A percentile compares a stretch with the other conserved stretches of the same genome.
Conservation (phyloP, 2,888 invertebrate genomes). For the Euplexia lucipara region DNA sequence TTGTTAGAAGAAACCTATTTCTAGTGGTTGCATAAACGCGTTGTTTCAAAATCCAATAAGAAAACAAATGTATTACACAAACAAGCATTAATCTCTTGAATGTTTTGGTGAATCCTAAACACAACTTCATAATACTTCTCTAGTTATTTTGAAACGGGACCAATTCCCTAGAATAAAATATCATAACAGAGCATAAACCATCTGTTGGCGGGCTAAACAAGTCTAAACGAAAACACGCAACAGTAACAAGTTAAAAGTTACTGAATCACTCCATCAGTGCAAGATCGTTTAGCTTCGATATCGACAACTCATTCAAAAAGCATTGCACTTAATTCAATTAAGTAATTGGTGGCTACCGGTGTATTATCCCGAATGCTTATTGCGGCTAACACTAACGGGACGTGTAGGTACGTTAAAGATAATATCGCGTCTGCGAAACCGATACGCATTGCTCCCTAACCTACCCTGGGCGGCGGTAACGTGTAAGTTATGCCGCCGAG, state of each 20-base stretch:
- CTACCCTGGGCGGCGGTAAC: constrained; percentile 57
- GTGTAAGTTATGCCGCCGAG: constrained; percentile 68
- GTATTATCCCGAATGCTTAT: constrained; percentile 51
- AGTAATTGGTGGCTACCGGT: constrained; percentile 70
- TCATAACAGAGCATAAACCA: constrained; percentile 49
- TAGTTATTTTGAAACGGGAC: constrained; percentile 50
- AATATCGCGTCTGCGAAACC: constrained; percentile 68
- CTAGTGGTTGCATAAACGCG: constrained; percentile 8
- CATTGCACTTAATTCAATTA: constrained; percentile 68
- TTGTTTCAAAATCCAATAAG: constrained; percentile 42
- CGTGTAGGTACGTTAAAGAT: constrained; percentile 69
- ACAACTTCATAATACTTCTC: constrained; percentile 34
- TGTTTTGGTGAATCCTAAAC: constrained; percentile 56
- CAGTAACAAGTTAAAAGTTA: constrained; percentile 7
- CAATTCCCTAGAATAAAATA: constrained; percentile 47
- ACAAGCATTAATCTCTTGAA: constrained; percentile 53
- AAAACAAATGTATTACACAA: constrained; percentile 51
- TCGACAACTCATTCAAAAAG: constrained; percentile 53
- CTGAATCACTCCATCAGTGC: constrained; percentile 25
- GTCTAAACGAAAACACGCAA: constrained; percentile 6
- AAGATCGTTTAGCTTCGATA: constrained; percentile 35
- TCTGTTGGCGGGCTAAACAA: constrained; percentile 8
- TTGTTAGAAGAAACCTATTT: constrained; percentile 44
- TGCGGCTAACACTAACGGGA: constrained; percentile 55
- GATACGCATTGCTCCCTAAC: constrained; percentile 67